A percentile compares a stretch with the other conserved stretches of the same genome.
Evolutionary conservation across 23 tunicate genomes (phyloP).

Genomic region (Corella eumyota): DNA sequence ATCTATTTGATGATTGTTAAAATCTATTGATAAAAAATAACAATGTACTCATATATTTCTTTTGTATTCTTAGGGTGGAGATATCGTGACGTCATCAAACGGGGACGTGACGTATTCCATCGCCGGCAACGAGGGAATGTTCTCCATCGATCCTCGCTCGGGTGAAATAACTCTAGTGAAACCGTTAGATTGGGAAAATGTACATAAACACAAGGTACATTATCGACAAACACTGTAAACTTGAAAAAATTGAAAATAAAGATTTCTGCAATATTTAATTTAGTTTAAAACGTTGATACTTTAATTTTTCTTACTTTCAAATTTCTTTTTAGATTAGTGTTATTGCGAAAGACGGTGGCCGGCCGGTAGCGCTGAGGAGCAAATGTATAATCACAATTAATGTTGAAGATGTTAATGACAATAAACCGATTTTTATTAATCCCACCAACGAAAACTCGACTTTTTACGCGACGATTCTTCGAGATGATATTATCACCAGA

Average conservation of each 20-base stretch:
- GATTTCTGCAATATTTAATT: no score
- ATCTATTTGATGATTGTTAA: background rate
- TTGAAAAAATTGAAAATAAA: no score
- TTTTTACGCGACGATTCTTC: slow-evolving; percentile 46
- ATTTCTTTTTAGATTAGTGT: slow-evolving; percentile 34
- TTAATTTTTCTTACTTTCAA: background rate
- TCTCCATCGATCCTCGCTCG: slow-evolving; percentile 36
- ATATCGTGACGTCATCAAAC: slow-evolving; percentile 41
- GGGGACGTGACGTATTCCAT: slow-evolving; percentile 47
- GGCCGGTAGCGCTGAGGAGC: slow-evolving; percentile 12
- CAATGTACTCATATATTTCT: background rate
- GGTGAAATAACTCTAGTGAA: slow-evolving; percentile 36
- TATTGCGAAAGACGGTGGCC: slow-evolving; percentile 60
- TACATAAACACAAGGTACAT: slow-evolving; percentile 21
- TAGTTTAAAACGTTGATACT: background rate
- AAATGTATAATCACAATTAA: slow-evolving; percentile 14
- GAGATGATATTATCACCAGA: slow-evolving; percentile 39
- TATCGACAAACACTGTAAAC: no score
- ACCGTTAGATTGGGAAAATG: slow-evolving; percentile 47
- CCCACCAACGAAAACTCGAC: slow-evolving; percentile 32
- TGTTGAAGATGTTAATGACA: slow-evolving; percentile 75
- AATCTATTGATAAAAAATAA: background rate
- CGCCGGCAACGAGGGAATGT: slow-evolving; percentile 32
- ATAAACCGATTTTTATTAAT: slow-evolving; percentile 34
- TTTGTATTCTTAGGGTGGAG: slow-evolving; percentile 13